Conservation (phyloP, 2,888 invertebrate genomes). For the Choristoneura rosaceana region DNA sequence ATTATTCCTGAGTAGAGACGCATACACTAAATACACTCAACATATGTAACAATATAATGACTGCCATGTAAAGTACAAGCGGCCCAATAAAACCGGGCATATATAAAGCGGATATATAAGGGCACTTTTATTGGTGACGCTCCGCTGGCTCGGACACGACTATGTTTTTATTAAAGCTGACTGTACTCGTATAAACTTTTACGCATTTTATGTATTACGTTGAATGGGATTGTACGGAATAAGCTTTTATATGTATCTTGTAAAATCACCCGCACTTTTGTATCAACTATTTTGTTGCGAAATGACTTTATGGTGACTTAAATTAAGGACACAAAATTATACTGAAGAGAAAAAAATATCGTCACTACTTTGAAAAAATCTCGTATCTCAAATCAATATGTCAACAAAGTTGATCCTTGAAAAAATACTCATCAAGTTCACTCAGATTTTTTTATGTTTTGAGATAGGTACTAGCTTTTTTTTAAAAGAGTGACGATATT, state of each 20-base stretch:
- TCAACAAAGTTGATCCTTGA: too few relatives aligned
- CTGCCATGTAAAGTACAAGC: constrained; percentile 50
- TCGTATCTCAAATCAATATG: too few relatives aligned
- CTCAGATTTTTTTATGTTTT: too few relatives aligned
- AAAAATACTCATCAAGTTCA: too few relatives aligned
- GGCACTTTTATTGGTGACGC: constrained; percentile 55
- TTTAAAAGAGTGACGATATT: too few relatives aligned
- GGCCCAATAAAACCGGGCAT: constrained; percentile 43
- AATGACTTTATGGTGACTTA: too few relatives aligned
- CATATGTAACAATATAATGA: constrained; percentile 43
- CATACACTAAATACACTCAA: constrained; percentile 8
- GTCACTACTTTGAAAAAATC: too few relatives aligned
- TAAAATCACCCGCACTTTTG: not conserved
- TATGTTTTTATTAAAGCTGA: constrained; percentile 52
- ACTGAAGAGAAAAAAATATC: too few relatives aligned
- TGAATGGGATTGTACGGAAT: constrained; percentile 10
- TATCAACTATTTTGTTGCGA: not conserved
- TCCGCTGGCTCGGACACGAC: constrained; percentile 49
- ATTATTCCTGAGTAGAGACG: not conserved
- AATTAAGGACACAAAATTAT: too few relatives aligned
- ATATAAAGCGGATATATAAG: constrained; percentile 44
- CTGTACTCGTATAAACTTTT: constrained; percentile 37
- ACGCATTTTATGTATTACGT: constrained; percentile 27
- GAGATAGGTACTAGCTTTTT: too few relatives aligned
- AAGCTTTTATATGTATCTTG: not conserved